Conservation (phyloP, 2,797 vertebrate species). For the Macroramphosus scolopax region DNA sequence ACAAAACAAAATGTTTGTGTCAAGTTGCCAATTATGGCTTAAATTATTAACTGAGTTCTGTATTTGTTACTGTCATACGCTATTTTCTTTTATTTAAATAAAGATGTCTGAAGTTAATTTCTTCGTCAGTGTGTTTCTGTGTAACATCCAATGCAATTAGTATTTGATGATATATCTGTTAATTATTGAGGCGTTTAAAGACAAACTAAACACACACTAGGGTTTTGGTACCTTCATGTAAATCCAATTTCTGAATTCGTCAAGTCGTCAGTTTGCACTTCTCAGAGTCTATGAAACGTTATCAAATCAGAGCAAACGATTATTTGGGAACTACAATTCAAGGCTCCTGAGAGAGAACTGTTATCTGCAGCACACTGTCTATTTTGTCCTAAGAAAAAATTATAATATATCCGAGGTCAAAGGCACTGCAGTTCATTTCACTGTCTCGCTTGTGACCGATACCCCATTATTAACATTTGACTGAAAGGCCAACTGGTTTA, state of each 20-base stretch:
- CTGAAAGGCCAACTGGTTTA: background rate
- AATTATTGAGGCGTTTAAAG: too few relatives aligned
- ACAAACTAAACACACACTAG: too few relatives aligned
- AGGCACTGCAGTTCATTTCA: constrained; percentile 15
- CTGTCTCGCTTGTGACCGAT: too few relatives aligned
- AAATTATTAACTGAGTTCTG: constrained; percentile 66
- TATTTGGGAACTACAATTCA: constrained; percentile 41
- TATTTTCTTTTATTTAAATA: constrained; percentile 71
- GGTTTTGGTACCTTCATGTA: too few relatives aligned
- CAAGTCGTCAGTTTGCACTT: background rate
- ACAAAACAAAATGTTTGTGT: constrained; percentile 55
- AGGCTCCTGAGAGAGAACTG: constrained; percentile 17
- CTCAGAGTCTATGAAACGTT: constrained; percentile 3
- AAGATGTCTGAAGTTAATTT: constrained; percentile 50
- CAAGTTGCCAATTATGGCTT: constrained; percentile 48
- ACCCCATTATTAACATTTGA: too few relatives aligned
- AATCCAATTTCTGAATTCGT: too few relatives aligned
- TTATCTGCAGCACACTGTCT: constrained; percentile 31
- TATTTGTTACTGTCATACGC: constrained; percentile 59
- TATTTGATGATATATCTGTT: constrained; percentile 3
- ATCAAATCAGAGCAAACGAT: constrained; percentile 25
- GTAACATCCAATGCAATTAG: background rate
- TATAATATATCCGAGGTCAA: constrained; percentile 32
- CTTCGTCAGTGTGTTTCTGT: constrained; percentile 22
- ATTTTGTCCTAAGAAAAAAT: constrained; percentile 46